Conservation (phyloP, 2,113 vertebrate genomes). For the human (Homo sapiens) region DNA sequence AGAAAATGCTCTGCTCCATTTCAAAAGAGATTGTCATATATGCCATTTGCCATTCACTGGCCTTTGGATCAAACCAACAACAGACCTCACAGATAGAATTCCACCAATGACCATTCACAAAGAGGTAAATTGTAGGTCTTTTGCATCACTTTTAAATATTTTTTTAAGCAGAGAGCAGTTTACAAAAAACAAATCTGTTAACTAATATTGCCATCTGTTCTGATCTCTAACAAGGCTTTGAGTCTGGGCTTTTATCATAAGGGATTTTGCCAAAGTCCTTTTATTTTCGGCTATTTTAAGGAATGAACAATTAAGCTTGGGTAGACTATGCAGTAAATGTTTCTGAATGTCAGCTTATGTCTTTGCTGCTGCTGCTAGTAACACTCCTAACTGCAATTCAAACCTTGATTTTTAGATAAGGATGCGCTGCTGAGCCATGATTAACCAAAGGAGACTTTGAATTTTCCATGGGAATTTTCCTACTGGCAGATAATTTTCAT, state of each 20-base stretch:
- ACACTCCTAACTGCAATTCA: neutral
- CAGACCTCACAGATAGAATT: conserved; percentile 52
- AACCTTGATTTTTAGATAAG: neutral
- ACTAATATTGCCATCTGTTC: conserved; percentile 45
- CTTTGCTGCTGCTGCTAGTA: neutral
- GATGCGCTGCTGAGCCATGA: rapidly evolving
- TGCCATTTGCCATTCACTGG: neutral
- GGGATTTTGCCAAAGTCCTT: neutral
- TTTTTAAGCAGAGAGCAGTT: conserved; percentile 15
- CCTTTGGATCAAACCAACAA: neutral
- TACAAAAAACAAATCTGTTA: neutral
- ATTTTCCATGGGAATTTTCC: neutral
- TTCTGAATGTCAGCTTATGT: neutral
- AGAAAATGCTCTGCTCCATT: conserved; percentile 28
- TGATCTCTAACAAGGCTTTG: conserved; percentile 32
- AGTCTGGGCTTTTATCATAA: neutral
- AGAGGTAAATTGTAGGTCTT: neutral
- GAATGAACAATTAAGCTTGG: neutral
- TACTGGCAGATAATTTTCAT: neutral
- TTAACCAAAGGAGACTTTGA: neutral
- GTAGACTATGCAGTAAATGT: neutral
- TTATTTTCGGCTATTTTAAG: conserved; percentile 29
- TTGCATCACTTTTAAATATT: neutral
- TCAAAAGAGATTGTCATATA: neutral
- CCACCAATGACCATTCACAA: neutral